A percentile compares a stretch with the other conserved stretches of the same genome.
Evolutionary conservation across 2,888 invertebrate genomes (phyloP).

Genomic region (Belgica antarctica): DNA sequence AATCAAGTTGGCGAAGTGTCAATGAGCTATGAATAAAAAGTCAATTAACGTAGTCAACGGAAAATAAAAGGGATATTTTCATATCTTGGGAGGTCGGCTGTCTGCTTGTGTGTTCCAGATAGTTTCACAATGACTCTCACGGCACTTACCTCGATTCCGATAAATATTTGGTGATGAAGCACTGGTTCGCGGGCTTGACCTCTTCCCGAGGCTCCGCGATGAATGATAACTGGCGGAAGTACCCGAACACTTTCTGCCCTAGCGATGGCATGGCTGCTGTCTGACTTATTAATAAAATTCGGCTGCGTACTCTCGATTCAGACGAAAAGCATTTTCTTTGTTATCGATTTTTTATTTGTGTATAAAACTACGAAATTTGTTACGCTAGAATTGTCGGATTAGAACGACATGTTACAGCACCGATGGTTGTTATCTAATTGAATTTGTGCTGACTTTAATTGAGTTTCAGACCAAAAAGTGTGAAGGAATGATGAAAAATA

Average conservation of each 20-base stretch:
- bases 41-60: not conserved
- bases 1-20: not conserved
- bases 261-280: constrained; percentile 23
- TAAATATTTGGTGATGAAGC: constrained; percentile 68
- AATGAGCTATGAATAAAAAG: not conserved
- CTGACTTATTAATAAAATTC: not conserved
- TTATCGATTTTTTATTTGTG: constrained; percentile 38
- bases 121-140: not conserved
- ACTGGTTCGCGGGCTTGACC: constrained; percentile 57
- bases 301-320: no score
- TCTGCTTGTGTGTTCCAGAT: not conserved
- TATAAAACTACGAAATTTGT: constrained; percentile 3
- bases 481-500: not conserved
- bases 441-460: constrained; percentile 22
- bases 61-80: not conserved
- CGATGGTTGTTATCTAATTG: constrained; percentile 27
- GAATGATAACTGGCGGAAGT: constrained; percentile 63
- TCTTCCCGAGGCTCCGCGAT: constrained; percentile 61
- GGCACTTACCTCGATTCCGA: constrained; percentile 59
- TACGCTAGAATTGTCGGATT: not conserved
- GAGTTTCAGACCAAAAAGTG: not conserved
- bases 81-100: constrained; percentile 25
- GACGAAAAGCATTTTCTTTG: constrained; percentile 35
- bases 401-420: constrained; percentile 34
- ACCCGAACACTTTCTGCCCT: constrained; percentile 38